Conservation (phyloP, 2,888 invertebrate species). For the Synanthedon myopaeformis region DNA sequence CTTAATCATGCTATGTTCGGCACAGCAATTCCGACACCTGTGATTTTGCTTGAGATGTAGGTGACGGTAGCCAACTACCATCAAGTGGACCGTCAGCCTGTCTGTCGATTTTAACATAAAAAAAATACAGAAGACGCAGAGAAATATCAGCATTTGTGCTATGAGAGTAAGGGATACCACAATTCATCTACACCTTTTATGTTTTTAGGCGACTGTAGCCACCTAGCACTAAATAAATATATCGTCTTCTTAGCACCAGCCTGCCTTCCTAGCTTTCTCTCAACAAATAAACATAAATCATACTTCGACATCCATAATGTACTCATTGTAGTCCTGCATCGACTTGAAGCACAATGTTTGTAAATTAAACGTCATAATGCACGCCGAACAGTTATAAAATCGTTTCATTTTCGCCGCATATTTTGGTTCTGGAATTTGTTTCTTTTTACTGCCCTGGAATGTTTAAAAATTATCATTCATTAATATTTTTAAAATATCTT, state of each 20-base stretch:
- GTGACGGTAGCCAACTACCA: too few relatives aligned
- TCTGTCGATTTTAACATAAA: too few relatives aligned
- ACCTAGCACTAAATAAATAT: background rate
- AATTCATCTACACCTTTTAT: too few relatives aligned
- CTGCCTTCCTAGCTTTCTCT: background rate
- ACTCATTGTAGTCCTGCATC: constrained; percentile 80
- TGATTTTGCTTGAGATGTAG: too few relatives aligned
- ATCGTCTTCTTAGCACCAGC: too few relatives aligned
- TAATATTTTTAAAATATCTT: background rate
- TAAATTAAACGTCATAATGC: constrained; percentile 89
- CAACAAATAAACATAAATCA: constrained; percentile 11
- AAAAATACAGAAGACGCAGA: too few relatives aligned
- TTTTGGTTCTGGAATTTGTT: constrained; percentile 75
- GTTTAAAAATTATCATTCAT: background rate
- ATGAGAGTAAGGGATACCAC: too few relatives aligned
- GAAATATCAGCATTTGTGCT: too few relatives aligned
- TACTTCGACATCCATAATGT: constrained; percentile 83
- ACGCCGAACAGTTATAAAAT: constrained; percentile 87
- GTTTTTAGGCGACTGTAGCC: too few relatives aligned
- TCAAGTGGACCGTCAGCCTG: too few relatives aligned
- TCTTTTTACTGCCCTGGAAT: constrained; percentile 74
- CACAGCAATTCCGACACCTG: too few relatives aligned
- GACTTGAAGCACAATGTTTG: constrained; percentile 85
- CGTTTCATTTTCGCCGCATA: constrained; percentile 75
- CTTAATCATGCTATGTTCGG: too few relatives aligned